These are phyloP conservation scores for Dascillus cervinus DNA, from an alignment of 2,888 invertebrate genomes.

Conservation along the genomic window DNA sequence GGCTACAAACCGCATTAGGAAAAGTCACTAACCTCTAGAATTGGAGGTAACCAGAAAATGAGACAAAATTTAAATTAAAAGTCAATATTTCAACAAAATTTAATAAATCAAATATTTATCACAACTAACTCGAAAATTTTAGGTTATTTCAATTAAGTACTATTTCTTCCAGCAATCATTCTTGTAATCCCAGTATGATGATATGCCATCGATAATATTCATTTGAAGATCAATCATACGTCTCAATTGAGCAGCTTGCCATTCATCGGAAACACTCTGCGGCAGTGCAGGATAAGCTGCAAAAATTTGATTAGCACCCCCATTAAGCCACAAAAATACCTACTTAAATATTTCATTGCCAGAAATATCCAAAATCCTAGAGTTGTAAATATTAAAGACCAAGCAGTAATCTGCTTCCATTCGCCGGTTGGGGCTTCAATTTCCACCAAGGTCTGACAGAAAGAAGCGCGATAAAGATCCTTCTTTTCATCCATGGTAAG, in stretches of 20 bases:
- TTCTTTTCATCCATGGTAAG: constrained; percentile 64
- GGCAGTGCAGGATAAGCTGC: constrained; percentile 42
- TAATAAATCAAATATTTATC: too few species aligned
- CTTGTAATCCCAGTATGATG: constrained; percentile 64
- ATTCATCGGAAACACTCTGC: constrained; percentile 50
- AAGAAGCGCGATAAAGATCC: constrained; percentile 59
- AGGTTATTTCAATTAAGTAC: too few species aligned
- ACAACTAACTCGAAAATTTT: too few species aligned
- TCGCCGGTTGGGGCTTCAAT: constrained; percentile 57
- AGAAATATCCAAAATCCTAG: constrained; percentile 57
- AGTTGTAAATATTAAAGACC: constrained; percentile 42
- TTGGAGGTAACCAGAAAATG: too few species aligned
- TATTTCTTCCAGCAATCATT: constrained; percentile 58
- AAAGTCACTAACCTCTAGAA: too few species aligned
- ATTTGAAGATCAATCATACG: constrained; percentile 51
- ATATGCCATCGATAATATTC: constrained; percentile 53
- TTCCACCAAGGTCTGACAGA: constrained; percentile 63
- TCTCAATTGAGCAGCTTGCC: constrained; percentile 51
- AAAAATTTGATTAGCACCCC: too few species aligned
- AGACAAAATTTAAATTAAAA: too few species aligned
- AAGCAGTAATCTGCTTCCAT: constrained; percentile 53
- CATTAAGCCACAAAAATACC: constrained; percentile 21
- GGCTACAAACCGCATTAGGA: too few species aligned
- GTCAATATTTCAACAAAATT: too few species aligned
- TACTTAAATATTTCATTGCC: constrained; percentile 54